These are phyloP conservation scores for Pseudachorutes palmiensis DNA, from an alignment of 1,140 invertebrate genomes.

Conservation along the genomic window DNA sequence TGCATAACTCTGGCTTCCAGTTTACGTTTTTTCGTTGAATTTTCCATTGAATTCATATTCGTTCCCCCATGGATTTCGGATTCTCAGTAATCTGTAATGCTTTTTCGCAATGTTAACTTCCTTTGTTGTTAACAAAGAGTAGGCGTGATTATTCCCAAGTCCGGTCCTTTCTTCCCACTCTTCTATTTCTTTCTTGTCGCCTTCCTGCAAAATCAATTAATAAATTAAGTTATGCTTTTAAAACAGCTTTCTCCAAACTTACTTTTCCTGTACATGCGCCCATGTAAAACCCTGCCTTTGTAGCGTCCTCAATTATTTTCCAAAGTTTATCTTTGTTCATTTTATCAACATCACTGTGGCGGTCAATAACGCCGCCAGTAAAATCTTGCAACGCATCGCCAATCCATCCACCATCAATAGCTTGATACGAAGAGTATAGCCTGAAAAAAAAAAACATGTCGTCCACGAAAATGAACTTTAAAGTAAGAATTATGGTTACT, in stretches of 20 bases:
- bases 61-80: constrained; percentile 1
- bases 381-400: constrained; percentile 2
- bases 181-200: background rate
- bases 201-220: background rate
- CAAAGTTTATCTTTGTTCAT: background rate
- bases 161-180: background rate
- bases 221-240: too few relatives aligned
- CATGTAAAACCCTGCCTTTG: background rate
- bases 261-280: background rate
- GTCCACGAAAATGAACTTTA: too few relatives aligned
- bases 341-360: background rate
- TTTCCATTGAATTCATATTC: background rate
- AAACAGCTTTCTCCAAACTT: background rate
- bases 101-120: background rate
- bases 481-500: too few relatives aligned
- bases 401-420: background rate
- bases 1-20: background rate
- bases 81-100: background rate
- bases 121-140: background rate
- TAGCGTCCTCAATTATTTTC: background rate
- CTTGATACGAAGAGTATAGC: constrained; percentile 1
- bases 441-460: background rate
- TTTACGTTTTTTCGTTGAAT: constrained; percentile 4
- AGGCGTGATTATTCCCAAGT: background rate
- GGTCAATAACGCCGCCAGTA: background rate